Base-by-base conservation (phyloP, 2,888 invertebrate genomes). In the Opisthograptis luteolata region DNA sequence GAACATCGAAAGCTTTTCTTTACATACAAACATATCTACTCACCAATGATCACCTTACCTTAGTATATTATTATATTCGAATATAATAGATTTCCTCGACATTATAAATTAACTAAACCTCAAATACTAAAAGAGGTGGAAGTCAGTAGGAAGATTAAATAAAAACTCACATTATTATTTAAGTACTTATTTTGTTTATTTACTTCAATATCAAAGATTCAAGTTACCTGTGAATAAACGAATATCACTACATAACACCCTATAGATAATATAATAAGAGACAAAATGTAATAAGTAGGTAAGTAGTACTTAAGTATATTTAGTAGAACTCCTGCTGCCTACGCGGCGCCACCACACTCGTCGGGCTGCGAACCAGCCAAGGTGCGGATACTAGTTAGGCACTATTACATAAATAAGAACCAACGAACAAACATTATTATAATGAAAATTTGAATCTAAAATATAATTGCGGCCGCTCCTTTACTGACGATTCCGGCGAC, bases 401-500 rank as follows among this genome's bases (percentile, higher is more conserved):
- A 85, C 87, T 85, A 82, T 76, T 79, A 81, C 66, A 70, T 75
- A 76, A 79, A 81, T 73, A 56, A 73, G 71, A 79, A 76, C 68
- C 76, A 75, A 76, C 71, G 72, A 81, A 79, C 74, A 60, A 79
- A 74, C 70, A 64, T 60, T 66, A 67, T 68, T 68, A 71, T 65
- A 69, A 74, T 69, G 45, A 70, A 73, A 76, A 71, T 58, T 46
- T 53, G 31, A 51, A 57, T 73, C 69, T 79, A 76, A 77, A 44
- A 74, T 62, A 66, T 69, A 70, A 61, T 64, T 63, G 66, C 50
- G 57, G 47, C 37, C 55, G 37, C 55, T 42, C 34, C 54, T 64
- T 83, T 87, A 90, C 76, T 89, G 89, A 68, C 88, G 89, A 84
- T 84, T 88, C 67, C 89, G 74, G 81, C 89, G 89, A 76, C 87